These are phyloP conservation scores for Dynastes hyllus DNA, from an alignment of 2,888 invertebrate species.

Conservation along the genomic window DNA sequence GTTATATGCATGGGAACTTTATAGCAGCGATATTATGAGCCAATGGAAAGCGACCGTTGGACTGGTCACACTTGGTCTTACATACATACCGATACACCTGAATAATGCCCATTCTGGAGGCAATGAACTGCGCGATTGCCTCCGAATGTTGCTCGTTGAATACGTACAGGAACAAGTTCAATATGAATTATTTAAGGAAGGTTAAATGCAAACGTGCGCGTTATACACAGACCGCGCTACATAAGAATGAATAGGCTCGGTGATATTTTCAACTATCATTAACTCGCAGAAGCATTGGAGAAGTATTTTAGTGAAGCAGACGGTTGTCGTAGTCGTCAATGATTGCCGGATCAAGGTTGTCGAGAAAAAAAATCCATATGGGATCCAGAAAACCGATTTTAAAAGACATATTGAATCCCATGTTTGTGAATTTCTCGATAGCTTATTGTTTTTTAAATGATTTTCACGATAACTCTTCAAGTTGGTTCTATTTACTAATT, in stretches of 20 bases:
- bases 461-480: too few species aligned
- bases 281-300: too few species aligned
- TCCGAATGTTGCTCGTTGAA: conserved; percentile 6
- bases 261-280: neutral
- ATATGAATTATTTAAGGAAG: conserved; percentile 10
- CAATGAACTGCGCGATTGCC: conserved; percentile 11
- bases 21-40: neutral
- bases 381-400: too few species aligned
- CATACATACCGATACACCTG: conserved; percentile 1
- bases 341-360: too few species aligned
- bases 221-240: neutral
- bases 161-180: conserved; percentile 7
- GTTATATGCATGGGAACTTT: neutral
- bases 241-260: neutral
- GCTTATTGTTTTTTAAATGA: too few species aligned
- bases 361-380: too few species aligned
- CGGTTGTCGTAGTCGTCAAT: too few species aligned
- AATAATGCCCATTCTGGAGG: conserved; percentile 1
- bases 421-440: too few species aligned
- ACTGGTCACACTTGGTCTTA: conserved; percentile 2
- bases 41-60: neutral
- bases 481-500: too few species aligned
- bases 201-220: neutral
- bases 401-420: too few species aligned
- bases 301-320: too few species aligned